Percentiles rank a stretch among this genome's conserved stretches.
These are phyloP conservation scores for Triplophysa siluroides DNA, from an alignment of 2,113 vertebrate genomes.

Conservation along the genomic window DNA sequence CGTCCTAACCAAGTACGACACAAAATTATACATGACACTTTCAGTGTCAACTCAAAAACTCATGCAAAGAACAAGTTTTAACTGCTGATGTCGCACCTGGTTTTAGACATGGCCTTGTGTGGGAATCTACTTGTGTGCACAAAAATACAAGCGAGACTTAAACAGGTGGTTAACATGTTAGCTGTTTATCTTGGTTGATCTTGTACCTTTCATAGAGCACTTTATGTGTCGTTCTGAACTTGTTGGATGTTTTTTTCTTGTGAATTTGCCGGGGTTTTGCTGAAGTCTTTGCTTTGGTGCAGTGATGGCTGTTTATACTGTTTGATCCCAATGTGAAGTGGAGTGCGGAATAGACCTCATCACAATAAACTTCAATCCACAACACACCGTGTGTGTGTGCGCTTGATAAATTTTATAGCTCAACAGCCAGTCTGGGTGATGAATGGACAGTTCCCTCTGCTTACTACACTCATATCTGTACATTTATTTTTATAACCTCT, in stretches of 20 bases:
- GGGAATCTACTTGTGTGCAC: slow-evolving; percentile 58
- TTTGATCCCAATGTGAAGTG: slow-evolving; percentile 63
- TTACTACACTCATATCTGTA: not conserved
- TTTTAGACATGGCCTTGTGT: slow-evolving; percentile 43
- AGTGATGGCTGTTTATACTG: slow-evolving; percentile 57
- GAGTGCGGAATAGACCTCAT: slow-evolving; percentile 61
- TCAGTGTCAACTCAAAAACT: too few species aligned
- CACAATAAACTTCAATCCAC: slow-evolving; percentile 53
- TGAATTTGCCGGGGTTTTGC: slow-evolving; percentile 4
- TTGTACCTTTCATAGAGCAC: slow-evolving; percentile 27
- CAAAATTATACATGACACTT: not conserved
- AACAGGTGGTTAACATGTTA: slow-evolving; percentile 23
- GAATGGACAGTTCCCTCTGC: not conserved
- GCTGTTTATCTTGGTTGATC: slow-evolving; percentile 27
- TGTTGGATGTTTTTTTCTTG: not conserved
- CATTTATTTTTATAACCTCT: slow-evolving; percentile 23
- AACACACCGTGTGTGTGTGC: slow-evolving; percentile 51
- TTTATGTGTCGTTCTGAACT: slow-evolving; percentile 21
- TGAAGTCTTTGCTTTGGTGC: slow-evolving; percentile 51
- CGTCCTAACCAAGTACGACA: not conserved
- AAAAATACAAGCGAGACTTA: slow-evolving; percentile 35
- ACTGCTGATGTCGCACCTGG: too few species aligned
- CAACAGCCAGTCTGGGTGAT: not conserved
- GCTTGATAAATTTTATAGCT: slow-evolving; percentile 65
- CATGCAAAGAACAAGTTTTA: too few species aligned